Base-by-base conservation (phyloP, 2,888 invertebrate species). In the Romanomermis culicivorax region DNA sequence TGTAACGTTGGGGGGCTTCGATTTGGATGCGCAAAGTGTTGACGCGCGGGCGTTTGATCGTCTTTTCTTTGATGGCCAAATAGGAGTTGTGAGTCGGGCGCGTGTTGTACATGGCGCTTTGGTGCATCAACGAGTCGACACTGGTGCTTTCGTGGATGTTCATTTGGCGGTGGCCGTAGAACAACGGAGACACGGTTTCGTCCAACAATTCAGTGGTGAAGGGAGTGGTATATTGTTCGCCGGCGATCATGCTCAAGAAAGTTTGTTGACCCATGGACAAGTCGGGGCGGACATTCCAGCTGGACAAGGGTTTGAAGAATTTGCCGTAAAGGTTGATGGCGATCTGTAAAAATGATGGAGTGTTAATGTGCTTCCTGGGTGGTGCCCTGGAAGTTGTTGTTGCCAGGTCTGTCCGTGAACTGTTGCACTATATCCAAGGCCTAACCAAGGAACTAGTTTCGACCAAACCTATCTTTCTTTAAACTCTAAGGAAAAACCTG, bases 301-400 rank as follows among this genome's bases (percentile, higher is more conserved):
- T n/a, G n/a, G n/a, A n/a, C n/a, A n/a, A n/a, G n/a, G 2, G 7
- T 50, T 50, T 2, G 42, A 54, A 43, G 27, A 56, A 51, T 27
- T 56, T 51, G 49, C 57, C 53, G 50, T 29, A 49, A 14, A 57
- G 17, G 3, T 51, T 54, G 43, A 56, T 1, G 14, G 25, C 42
- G 42, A 57, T 25, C 57, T 57, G 47, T 11, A 56, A 36, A 42
- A 52, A 23, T 24, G n/a, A 17, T 20, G n/a, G 17, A 51, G 4
- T 23, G 23, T 23, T 20, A 29, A 24, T 25, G 7, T n/a, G n/a
- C n/a, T n/a, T n/a, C n/a, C n/a, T n/a, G n/a, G n/a, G n/a, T n/a
- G n/a, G n/a, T n/a, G n/a, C n/a, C n/a, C n/a, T n/a, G n/a, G n/a
- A n/a, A n/a, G n/a, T n/a, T n/a, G n/a, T n/a, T n/a, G n/a, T n/a